phyloP scores from a whole-genome alignment of 2,113 vertebrate genomes.

The Eulacestoma nigropectus region DNA sequence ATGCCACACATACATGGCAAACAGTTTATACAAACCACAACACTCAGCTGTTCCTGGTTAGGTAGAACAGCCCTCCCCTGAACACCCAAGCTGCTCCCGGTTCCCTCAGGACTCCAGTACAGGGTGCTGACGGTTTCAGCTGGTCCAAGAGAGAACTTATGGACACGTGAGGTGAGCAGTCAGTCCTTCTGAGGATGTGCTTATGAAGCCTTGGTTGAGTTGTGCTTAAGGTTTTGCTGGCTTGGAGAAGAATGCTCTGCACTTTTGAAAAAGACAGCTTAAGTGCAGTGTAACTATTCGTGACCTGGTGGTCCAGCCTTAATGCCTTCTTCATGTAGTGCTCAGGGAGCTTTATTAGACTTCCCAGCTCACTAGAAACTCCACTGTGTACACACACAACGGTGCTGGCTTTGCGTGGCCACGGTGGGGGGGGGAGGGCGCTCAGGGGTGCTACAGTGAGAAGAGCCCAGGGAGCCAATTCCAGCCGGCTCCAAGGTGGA shows the following conservation, averaged over 20 bases:
- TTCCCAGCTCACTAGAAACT: neutral
- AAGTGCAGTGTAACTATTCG: neutral
- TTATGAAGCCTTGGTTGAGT: neutral
- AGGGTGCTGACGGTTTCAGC: neutral
- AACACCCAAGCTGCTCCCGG: conserved; percentile 49
- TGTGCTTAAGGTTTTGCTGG: neutral
- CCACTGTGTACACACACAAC: neutral
- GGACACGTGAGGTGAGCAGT: accelerated
- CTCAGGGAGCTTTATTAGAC: neutral
- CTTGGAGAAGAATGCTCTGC: neutral
- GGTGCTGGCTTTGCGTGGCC: neutral
- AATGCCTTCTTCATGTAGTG: neutral
- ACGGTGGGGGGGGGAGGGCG: neutral
- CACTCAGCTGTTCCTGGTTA: conserved; percentile 67
- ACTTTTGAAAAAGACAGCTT: neutral
- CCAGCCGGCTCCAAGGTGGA: neutral
- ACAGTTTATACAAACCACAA: conserved; percentile 65
- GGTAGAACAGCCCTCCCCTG: conserved; percentile 49
- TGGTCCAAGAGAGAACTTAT: neutral
- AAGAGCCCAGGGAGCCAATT: neutral
- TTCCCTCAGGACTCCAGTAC: neutral
- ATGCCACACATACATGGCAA: conserved; percentile 67
- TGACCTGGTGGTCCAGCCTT: conserved; percentile 25
- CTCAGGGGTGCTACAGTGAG: neutral
- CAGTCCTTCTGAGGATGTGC: neutral